Evolutionary conservation across 2,888 invertebrate species (phyloP).

Genomic region (Leistus spinibarbis): DNA sequence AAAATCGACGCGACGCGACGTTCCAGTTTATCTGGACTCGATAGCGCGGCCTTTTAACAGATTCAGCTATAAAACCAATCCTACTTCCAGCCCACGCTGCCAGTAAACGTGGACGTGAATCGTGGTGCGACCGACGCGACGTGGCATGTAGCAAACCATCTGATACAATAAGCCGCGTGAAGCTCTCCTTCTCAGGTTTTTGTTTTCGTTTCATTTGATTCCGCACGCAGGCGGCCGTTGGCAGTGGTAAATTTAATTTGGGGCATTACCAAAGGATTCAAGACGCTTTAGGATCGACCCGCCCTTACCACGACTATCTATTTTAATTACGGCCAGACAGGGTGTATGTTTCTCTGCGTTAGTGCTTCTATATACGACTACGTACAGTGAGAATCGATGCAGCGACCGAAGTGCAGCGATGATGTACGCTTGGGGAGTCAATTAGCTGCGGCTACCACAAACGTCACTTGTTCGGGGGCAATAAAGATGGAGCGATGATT

Average conservation of each 20-base stretch:
- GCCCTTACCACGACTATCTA: slow-evolving; percentile 34
- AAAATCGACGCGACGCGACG: background rate
- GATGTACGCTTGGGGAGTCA: background rate
- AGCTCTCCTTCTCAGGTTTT: slow-evolving; percentile 32
- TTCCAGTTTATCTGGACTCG: slow-evolving; percentile 1
- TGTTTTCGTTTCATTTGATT: slow-evolving; percentile 37
- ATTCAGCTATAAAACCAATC: slow-evolving; percentile 31
- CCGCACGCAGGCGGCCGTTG: slow-evolving; percentile 7
- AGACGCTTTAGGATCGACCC: slow-evolving; percentile 34
- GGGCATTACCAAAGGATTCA: slow-evolving; percentile 36
- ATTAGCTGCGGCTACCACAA: slow-evolving; percentile 4
- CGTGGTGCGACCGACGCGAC: background rate
- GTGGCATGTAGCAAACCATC: background rate
- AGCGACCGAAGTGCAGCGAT: background rate
- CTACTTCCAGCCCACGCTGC: background rate
- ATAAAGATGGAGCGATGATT: background rate
- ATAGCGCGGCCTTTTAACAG: slow-evolving; percentile 21
- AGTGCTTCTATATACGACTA: background rate
- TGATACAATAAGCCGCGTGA: slow-evolving; percentile 24
- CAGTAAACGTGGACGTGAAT: background rate
- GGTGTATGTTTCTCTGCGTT: background rate
- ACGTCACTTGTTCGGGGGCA: background rate
- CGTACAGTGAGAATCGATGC: no score
- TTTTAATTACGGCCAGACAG: slow-evolving; percentile 38
- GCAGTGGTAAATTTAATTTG: slow-evolving; percentile 38